phyloP scores from a whole-genome alignment of 2,888 invertebrate species.

The Aleiodes alternator region DNA sequence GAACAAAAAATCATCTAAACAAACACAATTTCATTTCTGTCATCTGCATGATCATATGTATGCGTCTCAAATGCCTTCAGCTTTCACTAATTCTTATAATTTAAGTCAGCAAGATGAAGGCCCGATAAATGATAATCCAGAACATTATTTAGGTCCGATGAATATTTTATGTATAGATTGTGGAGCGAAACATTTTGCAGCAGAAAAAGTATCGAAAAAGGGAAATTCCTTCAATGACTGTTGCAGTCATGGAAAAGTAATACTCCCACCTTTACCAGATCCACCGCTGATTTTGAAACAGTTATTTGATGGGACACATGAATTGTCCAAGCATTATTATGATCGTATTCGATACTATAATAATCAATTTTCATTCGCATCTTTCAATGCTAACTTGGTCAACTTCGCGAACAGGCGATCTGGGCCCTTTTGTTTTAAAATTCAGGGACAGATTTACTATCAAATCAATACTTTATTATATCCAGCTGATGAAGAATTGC shows the following conservation, averaged over 20 bases:
- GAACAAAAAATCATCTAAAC: too few species aligned
- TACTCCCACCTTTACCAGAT: conserved; percentile 33
- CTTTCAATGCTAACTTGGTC: conserved; percentile 53
- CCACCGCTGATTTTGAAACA: conserved; percentile 40
- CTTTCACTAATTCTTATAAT: neutral
- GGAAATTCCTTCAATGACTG: conserved; percentile 40
- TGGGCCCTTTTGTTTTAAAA: conserved; percentile 46
- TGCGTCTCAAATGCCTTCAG: too few species aligned
- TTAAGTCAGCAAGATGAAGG: too few species aligned
- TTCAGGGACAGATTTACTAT: conserved; percentile 46
- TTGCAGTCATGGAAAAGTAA: conserved; percentile 46
- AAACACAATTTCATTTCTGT: too few species aligned
- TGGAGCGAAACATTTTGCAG: conserved; percentile 32
- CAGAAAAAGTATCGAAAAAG: conserved; percentile 26
- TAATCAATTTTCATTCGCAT: conserved; percentile 49
- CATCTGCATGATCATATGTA: too few species aligned
- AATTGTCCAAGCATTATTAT: conserved; percentile 42
- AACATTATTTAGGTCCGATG: conserved; percentile 38
- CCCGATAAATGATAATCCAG: neutral
- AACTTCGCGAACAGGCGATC: conserved; percentile 45
- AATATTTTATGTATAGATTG: conserved; percentile 35
- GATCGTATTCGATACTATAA: conserved; percentile 48
- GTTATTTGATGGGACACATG: conserved; percentile 43
- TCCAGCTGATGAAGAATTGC: conserved; percentile 44
- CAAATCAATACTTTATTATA: conserved; percentile 30